These are phyloP conservation scores for Phaetusa simplex DNA, from an alignment of 2,113 vertebrate genomes.

Conservation along the genomic window DNA sequence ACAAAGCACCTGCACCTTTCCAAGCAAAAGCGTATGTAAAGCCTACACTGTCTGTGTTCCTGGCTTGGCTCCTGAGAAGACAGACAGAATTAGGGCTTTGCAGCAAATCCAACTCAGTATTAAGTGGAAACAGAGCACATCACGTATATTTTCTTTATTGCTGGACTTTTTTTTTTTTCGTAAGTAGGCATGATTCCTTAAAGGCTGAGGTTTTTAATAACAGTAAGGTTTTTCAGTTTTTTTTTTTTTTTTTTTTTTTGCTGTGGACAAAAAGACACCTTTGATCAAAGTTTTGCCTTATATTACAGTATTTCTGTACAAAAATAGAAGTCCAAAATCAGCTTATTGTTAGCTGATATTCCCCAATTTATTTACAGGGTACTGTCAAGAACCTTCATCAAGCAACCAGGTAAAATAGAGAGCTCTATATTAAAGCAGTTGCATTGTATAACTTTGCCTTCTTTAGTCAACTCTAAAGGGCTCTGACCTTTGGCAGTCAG, in stretches of 20 bases:
- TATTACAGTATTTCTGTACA: slow-evolving; percentile 76
- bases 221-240: slow-evolving; percentile 20
- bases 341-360: slow-evolving; percentile 33
- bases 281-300: slow-evolving; percentile 56
- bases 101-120: neutral
- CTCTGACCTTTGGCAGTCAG: neutral
- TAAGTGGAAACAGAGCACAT: neutral
- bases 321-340: slow-evolving; percentile 73
- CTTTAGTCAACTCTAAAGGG: neutral
- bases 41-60: neutral
- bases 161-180: slow-evolving; percentile 30
- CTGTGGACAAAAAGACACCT: slow-evolving; percentile 31
- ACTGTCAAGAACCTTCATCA: slow-evolving; percentile 35
- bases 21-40: neutral
- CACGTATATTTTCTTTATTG: slow-evolving; percentile 71
- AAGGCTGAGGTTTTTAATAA: slow-evolving; percentile 42
- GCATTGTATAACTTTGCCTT: neutral
- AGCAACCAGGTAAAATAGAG: slow-evolving; percentile 24
- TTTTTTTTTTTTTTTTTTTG: neutral
- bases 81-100: neutral
- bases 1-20: neutral
- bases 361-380: slow-evolving; percentile 68
- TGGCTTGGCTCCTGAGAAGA: neutral
- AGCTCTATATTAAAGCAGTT: slow-evolving; percentile 5
- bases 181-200: slow-evolving; percentile 29